phyloP scores from a whole-genome alignment of 1,140 invertebrate genomes.

The Drosophila repletoides region DNA sequence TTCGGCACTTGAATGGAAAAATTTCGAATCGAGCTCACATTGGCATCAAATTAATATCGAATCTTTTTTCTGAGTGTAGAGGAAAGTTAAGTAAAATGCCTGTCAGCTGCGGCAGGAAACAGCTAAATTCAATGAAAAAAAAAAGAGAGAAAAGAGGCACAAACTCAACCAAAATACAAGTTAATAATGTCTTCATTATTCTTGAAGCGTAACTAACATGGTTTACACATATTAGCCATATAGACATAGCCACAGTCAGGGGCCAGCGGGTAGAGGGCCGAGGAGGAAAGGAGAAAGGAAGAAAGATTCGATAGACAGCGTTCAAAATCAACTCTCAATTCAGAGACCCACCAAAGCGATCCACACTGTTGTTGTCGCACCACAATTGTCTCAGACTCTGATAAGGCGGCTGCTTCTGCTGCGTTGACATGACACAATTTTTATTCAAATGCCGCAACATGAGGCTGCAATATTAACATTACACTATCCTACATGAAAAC shows the following conservation, averaged over 20 bases:
- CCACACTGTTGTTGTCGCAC: conserved; percentile 25
- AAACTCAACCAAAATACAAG: conserved; percentile 59
- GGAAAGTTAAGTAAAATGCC: conserved; percentile 67
- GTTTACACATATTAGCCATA: conserved; percentile 82
- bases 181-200: conserved; percentile 82
- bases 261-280: neutral
- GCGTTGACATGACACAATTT: conserved; percentile 73
- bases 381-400: conserved; percentile 61
- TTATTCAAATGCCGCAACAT: conserved; percentile 77
- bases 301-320: conserved; percentile 48
- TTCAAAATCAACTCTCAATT: conserved; percentile 58
- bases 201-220: conserved; percentile 80
- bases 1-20: too few relatives aligned
- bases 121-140: neutral
- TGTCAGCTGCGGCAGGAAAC: conserved; percentile 77
- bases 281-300: neutral
- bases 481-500: too few relatives aligned
- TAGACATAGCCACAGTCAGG: conserved; percentile 15
- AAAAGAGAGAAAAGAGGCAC: neutral
- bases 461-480: conserved; percentile 64
- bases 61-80: too few relatives aligned
- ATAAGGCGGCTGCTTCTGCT: conserved; percentile 52
- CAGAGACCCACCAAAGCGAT: conserved; percentile 58
- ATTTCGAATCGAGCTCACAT: too few relatives aligned
- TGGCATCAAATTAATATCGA: too few relatives aligned